Evolutionary conservation across 2,888 invertebrate species (phyloP), one percentile per base, ranked within the genome.

Genomic region (Pelosia muscerda): DNA sequence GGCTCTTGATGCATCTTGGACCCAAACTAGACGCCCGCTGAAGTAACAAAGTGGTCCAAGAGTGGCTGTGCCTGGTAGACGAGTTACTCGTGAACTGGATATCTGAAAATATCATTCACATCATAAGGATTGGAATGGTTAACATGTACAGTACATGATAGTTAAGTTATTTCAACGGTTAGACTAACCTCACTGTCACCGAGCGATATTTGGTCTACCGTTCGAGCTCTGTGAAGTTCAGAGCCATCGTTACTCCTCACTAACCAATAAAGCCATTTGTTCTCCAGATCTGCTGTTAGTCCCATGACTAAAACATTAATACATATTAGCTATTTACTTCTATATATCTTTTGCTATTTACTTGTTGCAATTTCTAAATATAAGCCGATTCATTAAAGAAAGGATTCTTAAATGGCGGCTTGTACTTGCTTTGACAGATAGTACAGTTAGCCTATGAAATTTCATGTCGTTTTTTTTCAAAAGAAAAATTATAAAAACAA

Each of bases 251-350:
- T 96, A 77, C 97, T 97, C 76, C 97, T 93, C 0, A 97, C 97
- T 72, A 98, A 96, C 98, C 98, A 99, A 86, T 98, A 98, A 11
- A 98, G 95, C 88, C 95, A 96, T 84, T 96, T 96, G 83, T 96
- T 96, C 79, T 97, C 96, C 63, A 97, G 95, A 86, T 99, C 98
- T 68, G 98, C 91, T 0, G 98, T 97, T 62, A 99, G 93, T 0
- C 98, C 98, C 96, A 97, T 97, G 4, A 98, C 97, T 97, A 83
- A 60, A 95, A 95, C 0, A 69, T 28, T 28, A 5, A 6, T 6
- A 42, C 15, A 42, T 15, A 42, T 42, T 19, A 6, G 19, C 15
- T 15, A 38, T 38, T 19, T 6, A 19, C 42, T 19, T 34, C n/a
- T n/a, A n/a, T n/a, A n/a, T n/a, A n/a, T n/a, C n/a, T n/a, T n/a